phyloP scores from a whole-genome alignment of 2,888 invertebrate species.

The Neocrepidodera transversa region DNA sequence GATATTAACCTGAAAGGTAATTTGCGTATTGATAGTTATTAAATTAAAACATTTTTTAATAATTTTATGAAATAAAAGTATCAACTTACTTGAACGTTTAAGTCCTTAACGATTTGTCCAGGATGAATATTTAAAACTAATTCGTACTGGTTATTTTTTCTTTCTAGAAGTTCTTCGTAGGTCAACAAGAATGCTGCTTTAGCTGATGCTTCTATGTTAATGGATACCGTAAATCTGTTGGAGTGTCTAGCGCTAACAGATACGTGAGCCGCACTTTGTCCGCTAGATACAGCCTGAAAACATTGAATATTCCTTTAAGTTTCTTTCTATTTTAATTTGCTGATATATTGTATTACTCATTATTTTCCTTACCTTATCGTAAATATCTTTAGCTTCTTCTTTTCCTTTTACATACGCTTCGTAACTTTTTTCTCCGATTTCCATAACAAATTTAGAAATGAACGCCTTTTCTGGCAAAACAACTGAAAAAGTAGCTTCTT shows the following conservation, averaged over 20 bases:
- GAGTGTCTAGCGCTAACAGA: slow-evolving; percentile 71
- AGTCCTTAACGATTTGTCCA: slow-evolving; percentile 68
- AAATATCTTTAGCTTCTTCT: slow-evolving; percentile 66
- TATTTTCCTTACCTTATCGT: slow-evolving; percentile 56
- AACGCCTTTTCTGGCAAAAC: slow-evolving; percentile 69
- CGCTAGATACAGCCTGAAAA: slow-evolving; percentile 63
- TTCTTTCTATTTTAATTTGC: no score
- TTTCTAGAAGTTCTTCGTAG: slow-evolving; percentile 73
- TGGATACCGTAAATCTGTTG: slow-evolving; percentile 71
- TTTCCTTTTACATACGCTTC: slow-evolving; percentile 67
- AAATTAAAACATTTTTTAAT: no score
- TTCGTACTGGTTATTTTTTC: slow-evolving; percentile 71
- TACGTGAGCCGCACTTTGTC: slow-evolving; percentile 68
- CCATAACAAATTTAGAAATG: slow-evolving; percentile 58
- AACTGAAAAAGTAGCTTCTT: slow-evolving; percentile 67
- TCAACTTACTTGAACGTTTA: slow-evolving; percentile 63
- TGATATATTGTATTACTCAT: no score
- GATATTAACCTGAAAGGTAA: slow-evolving; percentile 65
- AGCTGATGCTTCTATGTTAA: slow-evolving; percentile 69
- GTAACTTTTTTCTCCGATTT: slow-evolving; percentile 64
- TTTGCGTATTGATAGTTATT: no score
- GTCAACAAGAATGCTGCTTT: slow-evolving; percentile 72
- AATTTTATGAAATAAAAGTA: not conserved
- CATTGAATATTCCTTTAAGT: no score
- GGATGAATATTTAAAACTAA: slow-evolving; percentile 73